Evolutionary conservation across 2,797 vertebrate species (phyloP).

Genomic region (Peromyscus attwateri): DNA sequence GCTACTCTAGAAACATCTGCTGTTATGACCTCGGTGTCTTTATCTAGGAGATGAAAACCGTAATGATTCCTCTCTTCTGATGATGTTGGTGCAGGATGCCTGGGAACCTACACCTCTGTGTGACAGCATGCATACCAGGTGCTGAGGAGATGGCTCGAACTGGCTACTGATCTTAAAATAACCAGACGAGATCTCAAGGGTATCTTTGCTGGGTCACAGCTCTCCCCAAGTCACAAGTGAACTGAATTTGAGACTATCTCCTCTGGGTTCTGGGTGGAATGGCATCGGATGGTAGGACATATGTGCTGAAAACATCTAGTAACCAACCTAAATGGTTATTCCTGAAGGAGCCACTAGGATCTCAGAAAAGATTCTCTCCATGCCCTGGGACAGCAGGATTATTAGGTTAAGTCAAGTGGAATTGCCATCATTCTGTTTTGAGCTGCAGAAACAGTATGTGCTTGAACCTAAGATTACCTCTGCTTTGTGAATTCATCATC

Average conservation of each 20-base stretch:
- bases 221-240: background rate
- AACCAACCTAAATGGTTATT: background rate
- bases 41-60: background rate
- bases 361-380: background rate
- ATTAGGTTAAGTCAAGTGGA: background rate
- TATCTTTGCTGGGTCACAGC: background rate
- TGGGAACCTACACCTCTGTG: background rate
- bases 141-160: background rate
- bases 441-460: background rate
- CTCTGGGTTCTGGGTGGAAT: background rate
- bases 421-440: background rate
- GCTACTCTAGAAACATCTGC: background rate
- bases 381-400: background rate
- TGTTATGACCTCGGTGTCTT: background rate
- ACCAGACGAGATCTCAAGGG: background rate
- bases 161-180: background rate
- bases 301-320: background rate
- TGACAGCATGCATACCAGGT: background rate
- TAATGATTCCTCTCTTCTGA: background rate
- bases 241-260: fast-evolving
- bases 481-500: background rate
- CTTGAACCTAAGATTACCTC: slow-evolving; percentile 2
- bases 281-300: background rate
- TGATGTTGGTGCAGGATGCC: background rate
- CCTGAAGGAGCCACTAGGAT: background rate